Evolutionary conservation across 2,113 vertebrate genomes (phyloP).

Genomic region (Fukomys damarensis): DNA sequence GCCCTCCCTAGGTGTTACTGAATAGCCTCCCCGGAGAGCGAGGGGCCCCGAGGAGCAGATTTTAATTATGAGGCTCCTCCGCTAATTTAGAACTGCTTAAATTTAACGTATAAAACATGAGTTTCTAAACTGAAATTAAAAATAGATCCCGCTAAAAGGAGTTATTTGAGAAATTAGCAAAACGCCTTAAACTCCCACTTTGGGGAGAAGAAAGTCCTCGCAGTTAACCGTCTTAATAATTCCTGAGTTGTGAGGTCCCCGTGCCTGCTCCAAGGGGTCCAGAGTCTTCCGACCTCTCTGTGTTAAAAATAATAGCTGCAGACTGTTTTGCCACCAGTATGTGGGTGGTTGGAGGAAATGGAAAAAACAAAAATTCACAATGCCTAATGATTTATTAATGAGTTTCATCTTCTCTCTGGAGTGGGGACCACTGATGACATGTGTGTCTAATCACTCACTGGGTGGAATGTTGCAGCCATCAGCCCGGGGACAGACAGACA

Average conservation of each 20-base stretch:
- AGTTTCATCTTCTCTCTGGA: slow-evolving; percentile 71
- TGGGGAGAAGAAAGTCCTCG: not conserved
- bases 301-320: slow-evolving; percentile 77
- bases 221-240: slow-evolving; percentile 69
- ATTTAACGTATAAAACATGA: slow-evolving; percentile 49
- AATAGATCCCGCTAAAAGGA: slow-evolving; percentile 54
- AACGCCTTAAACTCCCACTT: slow-evolving; percentile 57
- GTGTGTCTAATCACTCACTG: slow-evolving; percentile 73
- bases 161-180: slow-evolving; percentile 61
- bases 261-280: slow-evolving; percentile 17
- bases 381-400: slow-evolving; percentile 70
- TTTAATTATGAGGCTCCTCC: not conserved
- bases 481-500: slow-evolving; percentile 56
- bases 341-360: slow-evolving; percentile 63
- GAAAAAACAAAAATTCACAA: slow-evolving; percentile 61
- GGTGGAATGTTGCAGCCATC: slow-evolving; percentile 65
- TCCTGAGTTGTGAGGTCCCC: slow-evolving; percentile 64
- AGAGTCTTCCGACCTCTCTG: slow-evolving; percentile 52
- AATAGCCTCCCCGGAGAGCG: not conserved
- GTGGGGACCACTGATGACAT: slow-evolving; percentile 65
- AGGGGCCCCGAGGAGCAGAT: not conserved
- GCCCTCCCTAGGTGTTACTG: not conserved
- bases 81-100: slow-evolving; percentile 57
- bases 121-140: slow-evolving; percentile 55
- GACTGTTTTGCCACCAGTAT: slow-evolving; percentile 61